These are phyloP conservation scores for Siderastrea siderea DNA, from an alignment of 92 coral and sea anemone species.

Conservation along the genomic window DNA sequence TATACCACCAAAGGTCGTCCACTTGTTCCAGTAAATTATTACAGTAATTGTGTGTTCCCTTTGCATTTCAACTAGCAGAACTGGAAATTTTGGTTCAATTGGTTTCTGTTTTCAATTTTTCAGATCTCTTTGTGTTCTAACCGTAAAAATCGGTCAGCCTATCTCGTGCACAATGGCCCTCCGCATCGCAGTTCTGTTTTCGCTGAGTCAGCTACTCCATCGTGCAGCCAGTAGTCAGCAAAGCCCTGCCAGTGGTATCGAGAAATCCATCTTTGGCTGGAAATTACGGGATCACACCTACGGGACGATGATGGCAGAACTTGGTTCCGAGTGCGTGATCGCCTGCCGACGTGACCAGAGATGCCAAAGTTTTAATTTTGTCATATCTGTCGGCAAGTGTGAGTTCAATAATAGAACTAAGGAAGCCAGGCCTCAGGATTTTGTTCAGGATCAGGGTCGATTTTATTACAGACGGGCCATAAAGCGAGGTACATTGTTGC, in stretches of 20 bases:
- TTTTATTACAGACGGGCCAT: slow-evolving; percentile 5
- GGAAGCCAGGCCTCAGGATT: slow-evolving; percentile 24
- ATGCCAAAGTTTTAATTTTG: slow-evolving; percentile 29
- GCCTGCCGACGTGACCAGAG: not conserved
- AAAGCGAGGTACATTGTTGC: not conserved
- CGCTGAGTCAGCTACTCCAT: not conserved
- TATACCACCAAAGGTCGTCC: no score
- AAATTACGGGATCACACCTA: slow-evolving; percentile 1
- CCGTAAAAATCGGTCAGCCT: no score
- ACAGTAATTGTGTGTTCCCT: no score
- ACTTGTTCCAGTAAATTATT: no score
- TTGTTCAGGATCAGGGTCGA: slow-evolving; percentile 4
- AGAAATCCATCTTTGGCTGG: slow-evolving; percentile 5
- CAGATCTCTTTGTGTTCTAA: no score
- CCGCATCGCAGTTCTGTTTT: not conserved
- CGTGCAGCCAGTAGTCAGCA: not conserved
- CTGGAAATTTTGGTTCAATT: no score
- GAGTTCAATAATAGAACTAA: slow-evolving; percentile 25
- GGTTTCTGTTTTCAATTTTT: no score
- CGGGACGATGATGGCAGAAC: not conserved
- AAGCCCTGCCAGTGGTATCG: not conserved
- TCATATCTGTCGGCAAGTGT: not conserved
- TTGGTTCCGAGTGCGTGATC: not conserved
- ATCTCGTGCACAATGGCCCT: no score
- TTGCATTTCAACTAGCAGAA: no score